A percentile compares a stretch with the other conserved stretches of the same genome.
These are phyloP conservation scores for Planococcus citri DNA, from an alignment of 1,140 invertebrate species.

Conservation along the genomic window DNA sequence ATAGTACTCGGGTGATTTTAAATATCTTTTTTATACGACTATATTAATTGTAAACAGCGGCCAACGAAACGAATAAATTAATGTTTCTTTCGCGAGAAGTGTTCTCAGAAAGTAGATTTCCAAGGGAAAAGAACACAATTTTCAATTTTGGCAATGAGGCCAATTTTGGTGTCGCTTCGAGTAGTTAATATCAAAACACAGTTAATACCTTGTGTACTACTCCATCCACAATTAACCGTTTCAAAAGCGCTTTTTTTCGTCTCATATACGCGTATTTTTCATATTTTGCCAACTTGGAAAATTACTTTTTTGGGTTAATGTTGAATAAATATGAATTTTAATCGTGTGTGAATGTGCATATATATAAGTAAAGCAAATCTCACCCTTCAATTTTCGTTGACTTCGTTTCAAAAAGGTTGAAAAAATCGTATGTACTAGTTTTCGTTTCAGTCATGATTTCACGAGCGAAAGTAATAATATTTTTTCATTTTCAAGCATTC, in stretches of 20 bases:
- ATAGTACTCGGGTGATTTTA: not conserved
- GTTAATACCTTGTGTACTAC: not conserved
- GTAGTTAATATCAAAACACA: not conserved
- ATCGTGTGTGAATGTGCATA: no score
- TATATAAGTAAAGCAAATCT: no score
- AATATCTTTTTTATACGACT: not conserved
- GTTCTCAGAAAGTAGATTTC: not conserved
- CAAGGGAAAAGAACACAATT: not conserved
- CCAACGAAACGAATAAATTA: slow-evolving; percentile 7
- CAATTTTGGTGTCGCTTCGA: not conserved
- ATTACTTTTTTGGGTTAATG: no score
- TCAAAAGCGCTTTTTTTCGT: not conserved
- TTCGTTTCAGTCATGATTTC: no score
- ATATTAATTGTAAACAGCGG: slow-evolving; percentile 2
- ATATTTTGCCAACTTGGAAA: no score
- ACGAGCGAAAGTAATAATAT: no score
- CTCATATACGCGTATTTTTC: no score
- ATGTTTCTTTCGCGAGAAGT: not conserved
- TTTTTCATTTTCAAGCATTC: no score
- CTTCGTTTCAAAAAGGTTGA: no score
- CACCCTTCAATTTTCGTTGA: no score
- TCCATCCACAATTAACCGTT: not conserved
- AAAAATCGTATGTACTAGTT: no score
- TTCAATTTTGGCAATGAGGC: slow-evolving; percentile 2
- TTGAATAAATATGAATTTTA: no score